Base-by-base conservation (phyloP, 2,113 vertebrate genomes). In the Rhea americana region DNA sequence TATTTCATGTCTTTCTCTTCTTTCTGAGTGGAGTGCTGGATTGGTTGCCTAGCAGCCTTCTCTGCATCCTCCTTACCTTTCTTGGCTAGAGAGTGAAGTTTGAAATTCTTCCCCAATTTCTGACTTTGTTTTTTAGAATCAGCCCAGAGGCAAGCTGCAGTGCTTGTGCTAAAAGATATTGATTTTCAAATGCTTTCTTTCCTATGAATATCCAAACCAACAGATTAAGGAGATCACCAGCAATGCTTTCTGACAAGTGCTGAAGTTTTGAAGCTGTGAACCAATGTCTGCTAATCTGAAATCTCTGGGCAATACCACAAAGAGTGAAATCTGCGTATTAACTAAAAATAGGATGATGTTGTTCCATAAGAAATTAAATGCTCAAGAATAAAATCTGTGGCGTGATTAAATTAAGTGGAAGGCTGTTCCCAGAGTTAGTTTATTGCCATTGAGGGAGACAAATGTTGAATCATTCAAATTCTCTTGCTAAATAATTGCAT, bases 191-290 rank as follows among this genome's bases (percentile, higher is more conserved):
- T 82, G 55, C 37, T 92, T 83, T 87, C 81, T 63, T 83, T 87
- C 81, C 59, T 85, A 35, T 37, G 30, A 91, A 41, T 80, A 85
- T 61, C 65, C 85, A 79, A 85, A 80, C 50, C 81, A 82, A 45
- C 53, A 79, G 90, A 90, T 82, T 62, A 95, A 93, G 51, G 39
- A 87, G 87, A 93, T 88, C 96, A 95, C 94, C 90, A 96, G 77
- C 86, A 91, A 96, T 82, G 71, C 86, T 95, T 97, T 97, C 91
- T 91, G 78, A 82, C 73, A 89, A 81, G 51, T 89, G 74, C 22
- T 94, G 87, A 94, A 55, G 76, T 96, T 82, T 25, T 87, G 56
- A 95, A 96, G 55, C 80, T 94, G 87, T 32, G 56, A 94, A 32
- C 43, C 65, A 75, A 17, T 74, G 89, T 79, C 80, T 96, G 55